Percentiles rank a stretch among this genome's conserved stretches.
Conservation (phyloP, 2,888 invertebrate genomes). For the Clanis bilineata region DNA sequence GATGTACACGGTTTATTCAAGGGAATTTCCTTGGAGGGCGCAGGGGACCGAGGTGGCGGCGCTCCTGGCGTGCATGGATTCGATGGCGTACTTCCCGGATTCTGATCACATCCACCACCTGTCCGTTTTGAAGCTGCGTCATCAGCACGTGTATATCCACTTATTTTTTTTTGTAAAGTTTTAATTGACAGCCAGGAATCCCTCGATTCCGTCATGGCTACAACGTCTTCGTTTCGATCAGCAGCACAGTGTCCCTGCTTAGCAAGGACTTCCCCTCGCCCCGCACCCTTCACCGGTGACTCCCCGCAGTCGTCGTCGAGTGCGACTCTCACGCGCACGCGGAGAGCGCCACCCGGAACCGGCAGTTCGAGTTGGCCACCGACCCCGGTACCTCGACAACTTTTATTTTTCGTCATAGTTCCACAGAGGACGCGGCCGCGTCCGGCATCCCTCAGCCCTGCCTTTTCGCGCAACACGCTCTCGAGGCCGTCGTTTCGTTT, state of each 20-base stretch:
- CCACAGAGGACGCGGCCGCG: constrained; percentile 37
- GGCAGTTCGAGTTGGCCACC: constrained; percentile 27
- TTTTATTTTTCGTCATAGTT: neutral
- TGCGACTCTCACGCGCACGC: constrained; percentile 31
- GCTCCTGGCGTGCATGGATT: neutral
- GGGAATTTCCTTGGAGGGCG: neutral
- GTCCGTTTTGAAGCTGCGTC: neutral
- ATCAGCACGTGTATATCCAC: constrained; percentile 15
- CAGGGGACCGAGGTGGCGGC: neutral
- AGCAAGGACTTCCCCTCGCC: neutral
- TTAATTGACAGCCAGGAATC: constrained; percentile 37
- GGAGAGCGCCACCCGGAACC: constrained; percentile 34
- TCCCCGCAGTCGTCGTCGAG: constrained; percentile 18
- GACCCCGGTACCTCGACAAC: constrained; percentile 15
- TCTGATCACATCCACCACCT: neutral
- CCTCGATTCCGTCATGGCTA: constrained; percentile 6
- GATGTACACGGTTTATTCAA: neutral
- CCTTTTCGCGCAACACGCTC: constrained; percentile 24
- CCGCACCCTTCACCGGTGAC: neutral
- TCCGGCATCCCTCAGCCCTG: constrained; percentile 36
- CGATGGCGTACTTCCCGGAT: neutral
- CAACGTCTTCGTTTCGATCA: neutral
- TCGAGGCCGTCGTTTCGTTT: constrained; percentile 11
- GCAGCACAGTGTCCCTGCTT: neutral
- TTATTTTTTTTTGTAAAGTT: constrained; percentile 32